Conservation (phyloP, 2,888 invertebrate genomes). For the Zonitis immaculata region DNA sequence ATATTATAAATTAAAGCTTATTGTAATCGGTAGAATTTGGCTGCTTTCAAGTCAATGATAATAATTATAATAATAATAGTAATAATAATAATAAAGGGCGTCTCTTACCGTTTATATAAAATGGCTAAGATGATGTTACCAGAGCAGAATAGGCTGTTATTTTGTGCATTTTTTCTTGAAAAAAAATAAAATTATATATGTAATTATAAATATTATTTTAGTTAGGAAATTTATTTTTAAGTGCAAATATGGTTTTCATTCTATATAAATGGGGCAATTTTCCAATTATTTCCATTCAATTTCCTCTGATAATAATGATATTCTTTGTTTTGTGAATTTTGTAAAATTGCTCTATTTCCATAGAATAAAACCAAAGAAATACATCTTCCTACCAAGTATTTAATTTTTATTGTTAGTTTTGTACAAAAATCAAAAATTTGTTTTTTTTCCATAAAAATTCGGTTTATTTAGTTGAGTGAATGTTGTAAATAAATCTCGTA, state of each 20-base stretch:
- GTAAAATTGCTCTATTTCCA: constrained; percentile 17
- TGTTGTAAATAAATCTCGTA: constrained; percentile 27
- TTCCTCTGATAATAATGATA: constrained; percentile 24
- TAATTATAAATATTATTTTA: constrained; percentile 30
- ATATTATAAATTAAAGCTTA: constrained; percentile 34
- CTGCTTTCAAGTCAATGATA: constrained; percentile 35
- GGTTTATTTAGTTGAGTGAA: constrained; percentile 16
- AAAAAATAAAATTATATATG: too few species aligned
- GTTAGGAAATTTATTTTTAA: constrained; percentile 23
- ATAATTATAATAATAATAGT: constrained; percentile 12
- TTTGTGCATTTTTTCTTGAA: constrained; percentile 40
- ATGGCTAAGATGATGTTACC: constrained; percentile 42
- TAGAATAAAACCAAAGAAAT: constrained; percentile 24
- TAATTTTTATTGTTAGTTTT: constrained; percentile 37
- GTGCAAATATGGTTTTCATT: constrained; percentile 32
- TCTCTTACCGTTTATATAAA: constrained; percentile 46
- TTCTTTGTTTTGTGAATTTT: constrained; percentile 18
- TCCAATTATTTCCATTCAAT: constrained; percentile 16
- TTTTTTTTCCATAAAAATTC: constrained; percentile 25
- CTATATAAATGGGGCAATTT: constrained; percentile 24
- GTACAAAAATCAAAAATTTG: constrained; percentile 37
- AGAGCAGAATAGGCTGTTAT: constrained; percentile 45
- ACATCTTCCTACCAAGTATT: constrained; percentile 52
- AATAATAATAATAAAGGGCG: constrained; percentile 21
- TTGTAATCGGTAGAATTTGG: constrained; percentile 34